These are phyloP conservation scores for Atta cephalotes DNA, from an alignment of 1,140 invertebrate species.

Conservation along the genomic window DNA sequence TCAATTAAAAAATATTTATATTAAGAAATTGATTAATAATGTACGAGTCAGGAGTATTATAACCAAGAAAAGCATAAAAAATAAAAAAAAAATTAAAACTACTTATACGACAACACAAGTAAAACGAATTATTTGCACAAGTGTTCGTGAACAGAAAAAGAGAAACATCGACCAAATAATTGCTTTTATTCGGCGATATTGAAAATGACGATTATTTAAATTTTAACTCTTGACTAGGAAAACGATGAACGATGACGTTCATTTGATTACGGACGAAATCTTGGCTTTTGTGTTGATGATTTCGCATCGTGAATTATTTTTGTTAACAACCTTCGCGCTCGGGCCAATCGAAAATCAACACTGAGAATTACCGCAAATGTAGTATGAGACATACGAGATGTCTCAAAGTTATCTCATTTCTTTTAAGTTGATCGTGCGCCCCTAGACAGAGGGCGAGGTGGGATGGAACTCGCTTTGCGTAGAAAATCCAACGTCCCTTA, in stretches of 20 bases:
- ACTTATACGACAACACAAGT: neutral
- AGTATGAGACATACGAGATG: neutral
- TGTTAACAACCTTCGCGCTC: slow-evolving; percentile 63
- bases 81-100: slow-evolving; percentile 19
- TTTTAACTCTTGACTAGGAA: neutral
- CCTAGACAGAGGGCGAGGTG: too few species aligned
- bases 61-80: neutral
- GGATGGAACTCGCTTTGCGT: too few species aligned
- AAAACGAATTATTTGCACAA: slow-evolving; percentile 31
- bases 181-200: slow-evolving; percentile 41
- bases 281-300: slow-evolving; percentile 50
- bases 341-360: slow-evolving; percentile 45
- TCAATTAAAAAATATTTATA: neutral
- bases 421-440: neutral
- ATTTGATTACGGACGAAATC: slow-evolving; percentile 26
- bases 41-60: neutral
- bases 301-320: slow-evolving; percentile 66
- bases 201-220: slow-evolving; percentile 33
- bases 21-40: neutral
- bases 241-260: neutral
- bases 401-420: neutral
- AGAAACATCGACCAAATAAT: slow-evolving; percentile 34
- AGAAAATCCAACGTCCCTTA: too few species aligned
- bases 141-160: neutral
- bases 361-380: neutral